These are phyloP conservation scores for Rhynchotus rufescens DNA, from an alignment of 2,797 vertebrate genomes.

Conservation along the genomic window DNA sequence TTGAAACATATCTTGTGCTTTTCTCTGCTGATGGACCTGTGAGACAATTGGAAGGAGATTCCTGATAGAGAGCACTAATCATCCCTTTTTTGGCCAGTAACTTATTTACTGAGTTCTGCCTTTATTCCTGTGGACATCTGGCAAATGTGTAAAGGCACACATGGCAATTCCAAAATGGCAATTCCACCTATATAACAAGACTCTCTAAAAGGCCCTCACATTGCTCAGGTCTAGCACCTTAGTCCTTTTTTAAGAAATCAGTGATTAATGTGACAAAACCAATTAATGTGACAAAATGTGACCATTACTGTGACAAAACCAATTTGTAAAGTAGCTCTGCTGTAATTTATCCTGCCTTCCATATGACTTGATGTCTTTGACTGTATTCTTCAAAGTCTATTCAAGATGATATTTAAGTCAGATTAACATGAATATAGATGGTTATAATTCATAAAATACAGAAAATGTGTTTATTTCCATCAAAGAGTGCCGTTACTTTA, in stretches of 20 bases:
- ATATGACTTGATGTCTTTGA: neutral
- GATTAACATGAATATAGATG: neutral
- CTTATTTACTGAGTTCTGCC: neutral
- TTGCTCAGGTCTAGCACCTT: neutral
- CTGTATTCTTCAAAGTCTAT: neutral
- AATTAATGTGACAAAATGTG: neutral
- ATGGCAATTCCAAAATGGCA: neutral
- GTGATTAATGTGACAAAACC: neutral
- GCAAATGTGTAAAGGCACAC: too few species aligned
- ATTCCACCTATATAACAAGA: neutral
- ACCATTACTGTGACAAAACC: neutral
- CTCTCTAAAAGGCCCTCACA: neutral
- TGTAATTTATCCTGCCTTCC: neutral
- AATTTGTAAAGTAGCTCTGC: neutral
- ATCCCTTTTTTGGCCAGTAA: neutral
- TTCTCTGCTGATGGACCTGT: neutral
- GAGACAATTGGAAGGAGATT: neutral
- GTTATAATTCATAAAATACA: neutral
- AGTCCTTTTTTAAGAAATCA: neutral
- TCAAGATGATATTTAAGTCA: neutral
- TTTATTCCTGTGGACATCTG: neutral
- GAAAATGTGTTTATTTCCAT: neutral
- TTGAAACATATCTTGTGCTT: neutral
- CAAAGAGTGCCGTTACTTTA: neutral
- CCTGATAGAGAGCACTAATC: neutral